Base-by-base conservation (phyloP, 2,888 invertebrate genomes). In the Amblyjoppa proteus region DNA sequence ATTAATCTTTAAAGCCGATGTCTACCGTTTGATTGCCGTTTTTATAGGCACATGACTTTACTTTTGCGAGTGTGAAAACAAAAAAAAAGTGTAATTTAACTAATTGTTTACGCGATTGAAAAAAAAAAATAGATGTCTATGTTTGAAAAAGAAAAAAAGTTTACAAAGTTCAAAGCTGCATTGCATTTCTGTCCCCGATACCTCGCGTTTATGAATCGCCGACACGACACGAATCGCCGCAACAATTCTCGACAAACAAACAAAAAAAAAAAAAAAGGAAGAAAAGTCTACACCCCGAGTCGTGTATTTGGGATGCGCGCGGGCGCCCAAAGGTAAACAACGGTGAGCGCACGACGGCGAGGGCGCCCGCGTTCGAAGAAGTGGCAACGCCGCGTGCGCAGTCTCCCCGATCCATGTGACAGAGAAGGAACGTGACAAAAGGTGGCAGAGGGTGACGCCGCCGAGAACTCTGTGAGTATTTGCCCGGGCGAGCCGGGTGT, bases 381-480 rank as follows among this genome's bases (percentile, higher is more conserved):
- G 74, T 87, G 92, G 92, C 92, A 93, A 93, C 92, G 88, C 81
- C 84, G 93, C 89, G 38, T 87, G 84, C 73, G 79, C 77, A 75
- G 49, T 84, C 86, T 56, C 75, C 66, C 61, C 85, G 91, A 90
- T 93, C 93, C 93, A 94, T 93, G 94, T 93, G 94, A 93, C 93
- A 92, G 92, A 93, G 92, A 92, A 92, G 92, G 92, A 93, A 91
- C 93, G 93, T 93, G 93, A 93, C 93, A 92, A 92, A 92, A 93
- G 93, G 92, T 92, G 92, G 92, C 90, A 92, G 92, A 92, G 93
- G 91, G 93, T 92, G 92, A 92, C 92, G 92, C 92, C 90, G 93
- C 91, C 89, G 90, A 89, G 91, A 91, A 90, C 91, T 91, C 92
- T 90, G 45, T 90, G 92, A 92, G 91, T 92, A 90, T 92, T 92